Conservation (phyloP, 2,888 invertebrate species). For the Epistrophe grossulariae region DNA sequence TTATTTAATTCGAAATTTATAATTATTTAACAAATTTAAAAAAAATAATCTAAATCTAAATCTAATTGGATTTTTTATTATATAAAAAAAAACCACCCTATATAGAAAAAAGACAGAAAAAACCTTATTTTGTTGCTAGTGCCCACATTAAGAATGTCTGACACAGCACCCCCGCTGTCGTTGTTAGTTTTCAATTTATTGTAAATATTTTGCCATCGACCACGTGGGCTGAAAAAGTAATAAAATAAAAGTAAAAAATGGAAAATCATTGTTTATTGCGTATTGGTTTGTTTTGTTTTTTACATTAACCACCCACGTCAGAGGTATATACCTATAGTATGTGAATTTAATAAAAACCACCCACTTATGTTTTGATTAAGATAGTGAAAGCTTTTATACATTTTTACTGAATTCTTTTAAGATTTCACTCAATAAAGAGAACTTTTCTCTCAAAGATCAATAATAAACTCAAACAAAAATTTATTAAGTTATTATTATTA, state of each 20-base stretch:
- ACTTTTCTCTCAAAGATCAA: background rate
- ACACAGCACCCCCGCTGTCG: constrained; percentile 13
- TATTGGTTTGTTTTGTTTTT: constrained; percentile 46
- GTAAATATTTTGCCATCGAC: constrained; percentile 50
- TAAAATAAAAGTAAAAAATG: constrained; percentile 46
- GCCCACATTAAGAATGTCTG: constrained; percentile 27
- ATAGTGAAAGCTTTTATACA: background rate
- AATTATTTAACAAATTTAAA: no score
- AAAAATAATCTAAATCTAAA: no score
- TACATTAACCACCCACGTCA: constrained; percentile 28
- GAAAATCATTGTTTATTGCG: constrained; percentile 69
- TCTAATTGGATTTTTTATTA: no score
- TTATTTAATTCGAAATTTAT: no score
- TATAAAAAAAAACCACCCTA: constrained; percentile 1
- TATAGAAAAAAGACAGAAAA: background rate
- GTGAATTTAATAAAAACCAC: constrained; percentile 8
- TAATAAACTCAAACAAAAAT: background rate
- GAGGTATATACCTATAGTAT: constrained; percentile 14
- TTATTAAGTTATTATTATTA: no score
- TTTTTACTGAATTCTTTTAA: background rate
- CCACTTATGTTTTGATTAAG: background rate
- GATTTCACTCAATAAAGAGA: background rate
- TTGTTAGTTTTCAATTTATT: constrained; percentile 41
- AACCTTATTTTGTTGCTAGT: constrained; percentile 34
- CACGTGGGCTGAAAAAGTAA: constrained; percentile 61